These are phyloP conservation scores for Geotrupes spiniger DNA, from an alignment of 2,888 invertebrate genomes.

Conservation along the genomic window DNA sequence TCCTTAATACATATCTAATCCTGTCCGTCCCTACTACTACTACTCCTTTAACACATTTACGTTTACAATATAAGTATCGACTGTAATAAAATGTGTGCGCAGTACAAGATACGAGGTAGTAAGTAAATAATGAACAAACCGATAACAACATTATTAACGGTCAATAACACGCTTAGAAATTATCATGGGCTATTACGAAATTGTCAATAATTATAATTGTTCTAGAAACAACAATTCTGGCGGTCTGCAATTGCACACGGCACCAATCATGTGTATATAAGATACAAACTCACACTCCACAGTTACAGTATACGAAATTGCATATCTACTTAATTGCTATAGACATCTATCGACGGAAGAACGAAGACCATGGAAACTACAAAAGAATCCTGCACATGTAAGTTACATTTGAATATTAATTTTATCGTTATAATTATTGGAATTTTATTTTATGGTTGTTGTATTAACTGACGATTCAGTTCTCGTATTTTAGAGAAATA, in stretches of 20 bases:
- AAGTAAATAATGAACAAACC: too few species aligned
- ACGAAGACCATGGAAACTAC: slow-evolving; percentile 12
- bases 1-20: too few species aligned
- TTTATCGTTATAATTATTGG: neutral
- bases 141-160: too few species aligned
- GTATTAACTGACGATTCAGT: neutral
- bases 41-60: too few species aligned
- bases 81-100: too few species aligned
- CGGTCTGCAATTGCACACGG: slow-evolving; percentile 21
- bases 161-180: too few species aligned
- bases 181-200: neutral
- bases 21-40: too few species aligned
- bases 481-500: too few species aligned
- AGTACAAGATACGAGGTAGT: too few species aligned
- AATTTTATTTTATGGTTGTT: slow-evolving; percentile 8
- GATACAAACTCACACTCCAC: neutral
- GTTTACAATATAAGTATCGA: too few species aligned
- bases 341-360: slow-evolving; percentile 12
- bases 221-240: slow-evolving; percentile 15
- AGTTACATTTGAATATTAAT: neutral
- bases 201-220: slow-evolving; percentile 5
- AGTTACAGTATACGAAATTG: neutral
- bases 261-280: slow-evolving; percentile 16
- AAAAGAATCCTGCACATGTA: neutral
- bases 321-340: neutral